Conservation (phyloP, 2,797 vertebrate genomes). For the Erpetoichthys calabaricus region DNA sequence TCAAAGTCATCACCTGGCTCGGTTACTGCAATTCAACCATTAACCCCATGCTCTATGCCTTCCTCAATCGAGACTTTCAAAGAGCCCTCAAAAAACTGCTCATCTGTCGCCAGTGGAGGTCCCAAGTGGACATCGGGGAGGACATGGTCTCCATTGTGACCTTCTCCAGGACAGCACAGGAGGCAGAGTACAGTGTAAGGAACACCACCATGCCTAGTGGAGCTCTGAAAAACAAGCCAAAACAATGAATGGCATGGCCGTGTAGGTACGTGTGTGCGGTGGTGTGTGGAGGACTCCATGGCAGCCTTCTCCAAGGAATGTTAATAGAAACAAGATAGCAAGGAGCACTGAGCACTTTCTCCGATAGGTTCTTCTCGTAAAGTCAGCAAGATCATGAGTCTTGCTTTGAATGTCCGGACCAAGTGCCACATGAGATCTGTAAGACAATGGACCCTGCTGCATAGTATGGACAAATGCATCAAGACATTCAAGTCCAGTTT, state of each 20-base stretch:
- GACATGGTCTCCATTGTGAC: constrained; percentile 51
- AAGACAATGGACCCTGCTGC: no score
- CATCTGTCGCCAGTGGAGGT: constrained; percentile 31
- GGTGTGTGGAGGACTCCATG: background rate
- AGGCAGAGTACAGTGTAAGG: constrained; percentile 19
- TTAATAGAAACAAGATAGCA: no score
- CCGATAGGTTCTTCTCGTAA: no score
- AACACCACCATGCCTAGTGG: constrained; percentile 7
- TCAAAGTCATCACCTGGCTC: constrained; percentile 49
- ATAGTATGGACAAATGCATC: no score
- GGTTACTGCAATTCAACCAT: constrained; percentile 51
- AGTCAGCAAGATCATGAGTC: no score
- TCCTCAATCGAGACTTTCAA: constrained; percentile 46
- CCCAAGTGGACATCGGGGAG: constrained; percentile 37
- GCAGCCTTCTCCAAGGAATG: no score
- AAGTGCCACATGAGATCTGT: no score
- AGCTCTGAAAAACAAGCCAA: constrained; percentile 2
- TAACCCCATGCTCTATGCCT: constrained; percentile 47
- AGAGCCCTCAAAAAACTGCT: constrained; percentile 42
- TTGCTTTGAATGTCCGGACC: no score
- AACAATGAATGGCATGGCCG: background rate
- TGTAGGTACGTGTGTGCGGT: background rate
- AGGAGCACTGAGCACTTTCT: no score
- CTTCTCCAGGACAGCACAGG: constrained; percentile 39
- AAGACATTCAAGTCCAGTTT: no score